phyloP scores from a whole-genome alignment of 2,113 vertebrate genomes.

The Sialia sialis region DNA sequence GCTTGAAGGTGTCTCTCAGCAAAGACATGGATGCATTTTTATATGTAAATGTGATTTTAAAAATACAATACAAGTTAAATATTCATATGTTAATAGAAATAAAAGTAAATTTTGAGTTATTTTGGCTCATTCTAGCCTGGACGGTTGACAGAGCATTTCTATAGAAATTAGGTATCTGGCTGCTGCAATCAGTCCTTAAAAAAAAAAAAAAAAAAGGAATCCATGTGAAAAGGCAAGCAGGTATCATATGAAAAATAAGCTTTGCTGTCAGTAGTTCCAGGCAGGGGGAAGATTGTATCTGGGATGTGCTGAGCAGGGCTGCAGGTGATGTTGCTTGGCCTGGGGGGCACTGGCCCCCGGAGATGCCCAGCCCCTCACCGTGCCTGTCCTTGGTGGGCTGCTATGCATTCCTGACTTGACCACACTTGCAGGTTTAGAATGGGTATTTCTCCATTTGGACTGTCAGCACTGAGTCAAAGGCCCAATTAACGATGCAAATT shows the following conservation, averaged over 20 bases:
- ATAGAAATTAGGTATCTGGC: not conserved
- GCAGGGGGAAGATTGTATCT: not conserved
- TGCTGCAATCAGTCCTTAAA: not conserved
- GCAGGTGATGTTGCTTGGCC: accelerated
- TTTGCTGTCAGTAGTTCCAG: not conserved
- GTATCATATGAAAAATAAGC: not conserved
- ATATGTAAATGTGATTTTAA: not conserved
- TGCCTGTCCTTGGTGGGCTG: too few species aligned
- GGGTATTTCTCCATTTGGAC: not conserved
- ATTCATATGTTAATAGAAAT: not conserved
- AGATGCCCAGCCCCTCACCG: accelerated
- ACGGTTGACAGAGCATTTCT: not conserved
- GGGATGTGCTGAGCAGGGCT: accelerated
- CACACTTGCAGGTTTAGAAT: accelerated
- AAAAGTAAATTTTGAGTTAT: not conserved
- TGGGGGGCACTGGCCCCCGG: accelerated
- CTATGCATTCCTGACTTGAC: not conserved
- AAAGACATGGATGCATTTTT: not conserved
- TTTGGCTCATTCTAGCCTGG: not conserved
- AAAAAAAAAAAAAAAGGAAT: not conserved
- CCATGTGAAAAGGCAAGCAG: not conserved
- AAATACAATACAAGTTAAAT: not conserved
- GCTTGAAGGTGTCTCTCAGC: not conserved
- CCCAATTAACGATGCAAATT: not conserved
- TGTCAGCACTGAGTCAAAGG: not conserved